Evolutionary conservation across 30 jellyfish, hydroid and myxozoan genomes (phyloP), one percentile per base, ranked within the genome.

Genomic region (Hydractinia echinata): DNA sequence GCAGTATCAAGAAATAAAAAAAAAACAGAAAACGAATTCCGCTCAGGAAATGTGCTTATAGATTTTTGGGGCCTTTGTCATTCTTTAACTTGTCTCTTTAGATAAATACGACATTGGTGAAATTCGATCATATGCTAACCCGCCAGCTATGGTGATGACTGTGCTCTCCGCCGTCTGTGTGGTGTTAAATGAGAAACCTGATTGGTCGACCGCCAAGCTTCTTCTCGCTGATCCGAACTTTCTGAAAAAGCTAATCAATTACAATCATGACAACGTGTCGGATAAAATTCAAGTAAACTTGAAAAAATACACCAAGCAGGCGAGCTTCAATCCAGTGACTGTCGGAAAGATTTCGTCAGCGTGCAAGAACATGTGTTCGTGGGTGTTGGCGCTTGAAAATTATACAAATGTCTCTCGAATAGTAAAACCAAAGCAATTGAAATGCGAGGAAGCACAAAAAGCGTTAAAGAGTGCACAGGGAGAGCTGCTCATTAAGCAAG

Each of bases 71-170:
- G 16, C 83, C 30, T 51, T 21, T 49, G 51, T 73, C 16, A 16
- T 11, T 49, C 77, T 73, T 13, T 10, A 11, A 51, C 44, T 53
- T 8, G 9, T 9, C 39, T 76, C 15, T 55, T 51, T 54, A 91
- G 97, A 91, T 66, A 91, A 91, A 78, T 58, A 72, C 73, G 97
- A 91, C 85, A 91, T 91, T 55, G 88, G 79, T 20, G 97, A 91
- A 71, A 91, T 91, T 49, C 95, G 97, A 4, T 94, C 90, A 4
- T 91, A 91, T 73, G 71, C 89, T 44, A 91, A 91, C 76, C 97
- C 97, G 51, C 97, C 97, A 11, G 74, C 88, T 11, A 91, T 91
- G 97, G 97, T 91, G 67, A 91, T 86, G 95, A 91, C 95, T 4
- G 95, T 91, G 19, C 83, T 91, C 85, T 88, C 97, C 6, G 95